Evolutionary conservation across 37 sponge, comb jelly and placozoan genomes (phyloP), one percentile per base, ranked within the genome.

Genomic region (Beroe ovata): DNA sequence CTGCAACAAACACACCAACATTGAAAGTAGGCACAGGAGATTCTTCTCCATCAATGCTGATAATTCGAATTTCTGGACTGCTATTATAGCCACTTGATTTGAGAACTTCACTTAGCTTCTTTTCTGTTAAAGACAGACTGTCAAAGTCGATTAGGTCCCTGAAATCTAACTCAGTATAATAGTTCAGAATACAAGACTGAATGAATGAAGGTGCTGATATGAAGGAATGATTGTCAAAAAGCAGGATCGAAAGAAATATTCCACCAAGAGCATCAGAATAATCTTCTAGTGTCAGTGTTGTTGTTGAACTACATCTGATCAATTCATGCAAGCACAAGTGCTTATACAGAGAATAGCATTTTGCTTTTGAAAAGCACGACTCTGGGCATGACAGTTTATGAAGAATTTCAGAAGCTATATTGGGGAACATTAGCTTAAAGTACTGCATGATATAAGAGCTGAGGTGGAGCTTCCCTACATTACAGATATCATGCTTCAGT

Each of bases 291-390:
- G 84, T 77, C 21, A 77, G n/a, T 1, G 42, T 1, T 36, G 38
- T 23, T 1, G 38, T 18, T 38, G 84, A 77, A 0, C 22, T 77
- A 36, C 1, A 28, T 23, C 84, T 77, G 47, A 77, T 77, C 8
- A 77, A 23, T 36, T 77, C 84, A 23, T 77, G 84, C 4, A 77
- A 29, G 33, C 84, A 77, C 4, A 77, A 11, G 11, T 39, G 42
- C 47, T 77, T 77, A 36, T 77, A 77, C 25, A 77, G 35, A 35
- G 84, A 77, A 35, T 77, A 77, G 22, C 84, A 77, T 25, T 77
- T 77, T 39, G 84, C 47, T 4, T 3, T 4, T 21, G 54, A 42
- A 0, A 77, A 42, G 21, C 47, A 77, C 28, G n/a, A 23, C 23
- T 77, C 84, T 11, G 84, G 84, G 26, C 21, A 25, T 6, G 84